Conservation (phyloP, 2,888 invertebrate species). For the Ditula angustiorana region DNA sequence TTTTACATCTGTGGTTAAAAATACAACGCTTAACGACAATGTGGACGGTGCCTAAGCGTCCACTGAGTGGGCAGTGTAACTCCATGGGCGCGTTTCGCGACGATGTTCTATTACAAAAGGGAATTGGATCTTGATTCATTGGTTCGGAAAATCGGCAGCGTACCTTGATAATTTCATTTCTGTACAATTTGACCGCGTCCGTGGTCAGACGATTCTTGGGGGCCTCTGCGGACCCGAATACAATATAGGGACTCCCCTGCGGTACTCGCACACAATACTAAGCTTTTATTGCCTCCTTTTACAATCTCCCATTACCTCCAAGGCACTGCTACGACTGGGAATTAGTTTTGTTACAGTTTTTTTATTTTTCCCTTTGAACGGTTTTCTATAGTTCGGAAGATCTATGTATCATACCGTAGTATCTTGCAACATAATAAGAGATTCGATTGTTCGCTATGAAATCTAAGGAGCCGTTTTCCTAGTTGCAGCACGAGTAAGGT, state of each 20-base stretch:
- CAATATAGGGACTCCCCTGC: conserved; percentile 81
- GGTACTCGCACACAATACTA: conserved; percentile 83
- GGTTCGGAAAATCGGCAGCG: conserved; percentile 86
- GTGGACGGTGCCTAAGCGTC: conserved; percentile 70
- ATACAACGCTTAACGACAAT: conserved; percentile 43
- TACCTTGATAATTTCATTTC: conserved; percentile 86
- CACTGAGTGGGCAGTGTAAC: conserved; percentile 81
- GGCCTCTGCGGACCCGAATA: conserved; percentile 78
- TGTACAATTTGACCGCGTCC: conserved; percentile 85
- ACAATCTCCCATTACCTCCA: conserved; percentile 84
- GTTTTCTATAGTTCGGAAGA: conserved; percentile 57
- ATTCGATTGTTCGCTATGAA: conserved; percentile 19
- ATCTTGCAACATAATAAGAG: neutral
- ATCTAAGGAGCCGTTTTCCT: conserved; percentile 17
- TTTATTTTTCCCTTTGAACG: conserved; percentile 71
- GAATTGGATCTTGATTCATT: conserved; percentile 86
- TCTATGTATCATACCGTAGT: conserved; percentile 37
- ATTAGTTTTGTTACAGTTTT: conserved; percentile 82
- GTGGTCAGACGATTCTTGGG: conserved; percentile 83
- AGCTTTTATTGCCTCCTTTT: conserved; percentile 85
- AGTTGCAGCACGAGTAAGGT: conserved; percentile 45
- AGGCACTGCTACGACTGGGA: conserved; percentile 77
- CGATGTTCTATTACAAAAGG: conserved; percentile 86
- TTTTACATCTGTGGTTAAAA: no score
- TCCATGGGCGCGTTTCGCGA: conserved; percentile 81